phyloP scores from a whole-genome alignment of 2,797 vertebrate species.

The Parambassis ranga region DNA sequence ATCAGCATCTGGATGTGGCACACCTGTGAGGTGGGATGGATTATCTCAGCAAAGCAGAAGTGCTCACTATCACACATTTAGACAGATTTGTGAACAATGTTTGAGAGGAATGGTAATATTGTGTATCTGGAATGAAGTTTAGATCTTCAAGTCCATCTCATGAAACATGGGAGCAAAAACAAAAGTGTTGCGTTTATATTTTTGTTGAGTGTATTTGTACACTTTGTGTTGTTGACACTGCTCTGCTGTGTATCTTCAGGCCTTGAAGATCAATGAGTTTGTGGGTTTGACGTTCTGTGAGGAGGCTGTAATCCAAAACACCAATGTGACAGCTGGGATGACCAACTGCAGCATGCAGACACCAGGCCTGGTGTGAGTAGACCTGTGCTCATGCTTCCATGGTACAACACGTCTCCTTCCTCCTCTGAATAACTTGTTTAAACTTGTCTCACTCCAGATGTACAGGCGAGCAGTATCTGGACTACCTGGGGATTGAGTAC shows the following conservation, averaged over 20 bases:
- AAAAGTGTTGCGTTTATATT: no score
- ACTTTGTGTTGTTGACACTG: no score
- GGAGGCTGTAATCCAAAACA: constrained; percentile 16
- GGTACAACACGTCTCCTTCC: background rate
- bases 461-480: constrained; percentile 84
- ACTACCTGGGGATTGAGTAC: constrained; percentile 81
- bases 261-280: constrained; percentile 90
- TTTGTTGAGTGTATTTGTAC: no score
- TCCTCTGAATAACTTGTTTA: background rate
- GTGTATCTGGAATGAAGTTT: no score
- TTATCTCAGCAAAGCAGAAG: no score
- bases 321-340: background rate
- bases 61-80: no score
- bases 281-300: constrained; percentile 78
- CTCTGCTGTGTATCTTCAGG: constrained; percentile 70
- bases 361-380: constrained; percentile 67
- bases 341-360: constrained; percentile 49
- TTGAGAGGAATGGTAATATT: no score
- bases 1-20: no score
- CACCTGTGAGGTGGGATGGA: no score
- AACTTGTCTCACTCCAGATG: constrained; percentile 73
- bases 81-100: no score
- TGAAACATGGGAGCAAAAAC: no score
- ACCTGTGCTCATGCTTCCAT: background rate
- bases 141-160: no score